These are phyloP conservation scores for Gavia stellata DNA, from an alignment of 2,113 vertebrate species.

Conservation along the genomic window DNA sequence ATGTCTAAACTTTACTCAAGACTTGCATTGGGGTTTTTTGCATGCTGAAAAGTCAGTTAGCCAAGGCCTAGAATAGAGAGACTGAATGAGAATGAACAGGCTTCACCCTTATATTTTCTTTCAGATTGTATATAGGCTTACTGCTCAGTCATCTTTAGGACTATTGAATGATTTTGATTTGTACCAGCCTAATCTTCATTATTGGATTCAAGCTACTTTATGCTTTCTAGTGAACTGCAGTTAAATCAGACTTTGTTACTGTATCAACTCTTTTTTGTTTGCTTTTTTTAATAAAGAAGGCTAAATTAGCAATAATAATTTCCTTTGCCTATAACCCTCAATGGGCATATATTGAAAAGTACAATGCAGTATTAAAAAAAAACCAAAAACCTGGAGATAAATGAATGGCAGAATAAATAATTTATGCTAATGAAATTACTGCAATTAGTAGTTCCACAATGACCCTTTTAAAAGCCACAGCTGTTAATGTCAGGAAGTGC, in stretches of 20 bases:
- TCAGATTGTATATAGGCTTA: background rate
- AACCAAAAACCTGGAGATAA: constrained; percentile 68
- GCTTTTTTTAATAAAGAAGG: background rate
- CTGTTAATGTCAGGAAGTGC: constrained; percentile 95
- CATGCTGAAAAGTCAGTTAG: background rate
- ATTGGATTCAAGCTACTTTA: constrained; percentile 24
- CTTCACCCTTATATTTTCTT: background rate
- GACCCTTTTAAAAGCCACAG: constrained; percentile 96
- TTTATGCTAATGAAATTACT: constrained; percentile 99
- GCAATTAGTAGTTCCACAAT: constrained; percentile 98
- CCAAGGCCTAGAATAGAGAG: background rate
- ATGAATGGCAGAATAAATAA: constrained; percentile 93
- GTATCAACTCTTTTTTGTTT: background rate
- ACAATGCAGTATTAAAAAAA: constrained; percentile 14
- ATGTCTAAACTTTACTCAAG: background rate
- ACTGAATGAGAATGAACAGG: background rate
- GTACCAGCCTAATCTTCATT: background rate
- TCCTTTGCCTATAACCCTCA: background rate
- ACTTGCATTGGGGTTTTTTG: background rate
- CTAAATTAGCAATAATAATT: constrained; percentile 40
- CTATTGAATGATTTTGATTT: background rate
- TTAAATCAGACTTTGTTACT: constrained; percentile 26
- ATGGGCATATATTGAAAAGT: constrained; percentile 37
- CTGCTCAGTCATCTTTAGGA: background rate
- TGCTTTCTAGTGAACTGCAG: background rate